Base-by-base conservation (phyloP, 2,797 vertebrate genomes). In the Eremophila alpestris region DNA sequence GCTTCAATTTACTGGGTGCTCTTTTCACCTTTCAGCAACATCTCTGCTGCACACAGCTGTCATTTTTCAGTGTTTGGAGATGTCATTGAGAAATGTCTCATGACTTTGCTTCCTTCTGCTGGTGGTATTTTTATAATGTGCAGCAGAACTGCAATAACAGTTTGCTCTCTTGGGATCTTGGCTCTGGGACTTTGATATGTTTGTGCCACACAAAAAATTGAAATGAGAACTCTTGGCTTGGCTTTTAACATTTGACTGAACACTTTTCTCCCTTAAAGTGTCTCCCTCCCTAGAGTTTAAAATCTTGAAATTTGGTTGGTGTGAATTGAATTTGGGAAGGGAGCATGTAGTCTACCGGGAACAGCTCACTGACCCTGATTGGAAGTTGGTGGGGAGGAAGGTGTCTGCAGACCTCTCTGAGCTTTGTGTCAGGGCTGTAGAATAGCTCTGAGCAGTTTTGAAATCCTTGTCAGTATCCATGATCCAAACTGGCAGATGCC, bases 151-250 rank as follows among this genome's bases (percentile, higher is more conserved):
- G 48, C 67, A 46, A 1, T 60, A 80, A 26, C 20, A 48, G 40
- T 63, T 89, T 9, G 4, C 43, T 82, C 11, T 84, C 94, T 38
- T 87, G 64, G 34, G 52, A 82, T 87, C 67, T 69, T 64, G 43
- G 41, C 54, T 91, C 58, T 51, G 62, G 49, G 38, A 43, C 41
- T 49, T 29, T 45, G 29, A 19, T 70, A n/a, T 32, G n/a, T 79
- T 87, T 67, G 22, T 68, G 64, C 41, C 49, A 54, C 71, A 64
- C 48, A 64, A 79, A 26, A 91, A 87, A 32, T 19, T 81, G 19
- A 86, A 93, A 64, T 36, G 60, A 70, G 52, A 95, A 64, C 27
- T 89, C n/a, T 40, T 51, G 67, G 23, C 52, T 94, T 85, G 46
- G 51, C 41, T 71, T 89, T 36, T 62, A 55, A 40, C 32, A 21